These are phyloP conservation scores for Theodoxus fluviatilis DNA, from an alignment of 2,888 invertebrate genomes.

Conservation along the genomic window DNA sequence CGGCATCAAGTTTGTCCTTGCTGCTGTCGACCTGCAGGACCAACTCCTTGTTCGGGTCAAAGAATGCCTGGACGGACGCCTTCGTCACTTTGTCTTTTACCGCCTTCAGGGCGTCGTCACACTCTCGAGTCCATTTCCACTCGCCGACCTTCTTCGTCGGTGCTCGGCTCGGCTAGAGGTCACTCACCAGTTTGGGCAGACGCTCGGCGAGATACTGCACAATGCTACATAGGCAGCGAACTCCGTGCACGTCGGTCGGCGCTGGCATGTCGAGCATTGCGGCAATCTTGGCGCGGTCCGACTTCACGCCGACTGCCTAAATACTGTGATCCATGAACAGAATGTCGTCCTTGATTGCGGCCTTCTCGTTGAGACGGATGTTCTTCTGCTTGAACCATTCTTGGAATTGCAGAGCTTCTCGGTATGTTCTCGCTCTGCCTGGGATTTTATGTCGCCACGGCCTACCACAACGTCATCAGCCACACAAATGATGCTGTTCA, in stretches of 20 bases:
- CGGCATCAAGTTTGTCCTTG: conserved; percentile 34
- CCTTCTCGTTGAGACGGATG: conserved; percentile 31
- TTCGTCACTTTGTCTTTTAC: conserved; percentile 32
- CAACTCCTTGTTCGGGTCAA: conserved; percentile 31
- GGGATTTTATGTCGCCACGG: conserved; percentile 22
- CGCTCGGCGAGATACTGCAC: conserved; percentile 34
- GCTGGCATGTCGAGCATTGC: conserved; percentile 32
- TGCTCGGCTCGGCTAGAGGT: conserved; percentile 26
- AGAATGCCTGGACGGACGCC: conserved; percentile 33
- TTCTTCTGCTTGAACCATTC: conserved; percentile 25
- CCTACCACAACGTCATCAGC: conserved; percentile 33
- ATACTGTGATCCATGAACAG: conserved; percentile 34
- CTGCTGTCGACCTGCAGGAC: conserved; percentile 39
- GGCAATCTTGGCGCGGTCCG: conserved; percentile 32
- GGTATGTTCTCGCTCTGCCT: conserved; percentile 23
- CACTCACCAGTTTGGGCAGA: conserved; percentile 22
- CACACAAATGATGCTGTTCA: conserved; percentile 30
- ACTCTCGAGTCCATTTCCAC: conserved; percentile 28
- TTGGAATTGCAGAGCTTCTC: conserved; percentile 19
- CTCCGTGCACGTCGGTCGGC: conserved; percentile 31
- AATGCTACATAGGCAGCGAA: conserved; percentile 34
- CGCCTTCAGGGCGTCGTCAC: conserved; percentile 30
- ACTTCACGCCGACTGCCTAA: conserved; percentile 31
- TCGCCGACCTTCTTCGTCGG: conserved; percentile 26
- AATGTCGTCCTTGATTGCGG: conserved; percentile 24